Conservation (phyloP, 2,888 invertebrate genomes). For the Tiliacea aurago region DNA sequence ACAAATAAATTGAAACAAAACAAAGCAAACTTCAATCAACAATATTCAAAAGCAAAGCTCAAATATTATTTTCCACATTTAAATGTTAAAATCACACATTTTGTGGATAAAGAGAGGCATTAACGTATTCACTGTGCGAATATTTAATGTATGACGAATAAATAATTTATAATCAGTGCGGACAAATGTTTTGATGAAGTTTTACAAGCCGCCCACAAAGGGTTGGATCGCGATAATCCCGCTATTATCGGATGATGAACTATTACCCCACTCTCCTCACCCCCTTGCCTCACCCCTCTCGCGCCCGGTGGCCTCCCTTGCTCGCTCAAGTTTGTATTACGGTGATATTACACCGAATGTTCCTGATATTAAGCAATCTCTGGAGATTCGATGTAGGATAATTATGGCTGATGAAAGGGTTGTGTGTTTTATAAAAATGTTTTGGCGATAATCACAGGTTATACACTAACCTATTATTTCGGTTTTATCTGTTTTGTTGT, state of each 20-base stretch:
- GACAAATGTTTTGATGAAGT: conserved; percentile 85
- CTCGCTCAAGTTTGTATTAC: conserved; percentile 66
- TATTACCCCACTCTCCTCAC: conserved; percentile 71
- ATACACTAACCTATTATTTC: background rate
- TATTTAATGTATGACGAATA: conserved; percentile 74
- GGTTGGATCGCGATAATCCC: conserved; percentile 87
- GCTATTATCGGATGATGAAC: conserved; percentile 86
- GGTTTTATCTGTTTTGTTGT: conserved; percentile 11
- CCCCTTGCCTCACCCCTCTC: conserved; percentile 43
- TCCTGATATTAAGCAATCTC: conserved; percentile 70
- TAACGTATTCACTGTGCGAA: conserved; percentile 76
- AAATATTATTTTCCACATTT: conserved; percentile 14
- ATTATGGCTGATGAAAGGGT: conserved; percentile 72
- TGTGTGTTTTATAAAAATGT: conserved; percentile 57
- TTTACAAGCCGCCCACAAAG: conserved; percentile 87
- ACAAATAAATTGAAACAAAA: conserved; percentile 23
- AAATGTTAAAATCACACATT: conserved; percentile 46
- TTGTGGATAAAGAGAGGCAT: conserved; percentile 48
- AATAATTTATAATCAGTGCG: conserved; percentile 75
- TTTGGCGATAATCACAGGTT: conserved; percentile 52
- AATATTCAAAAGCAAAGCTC: conserved; percentile 19
- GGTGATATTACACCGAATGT: conserved; percentile 85
- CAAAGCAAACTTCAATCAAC: conserved; percentile 1
- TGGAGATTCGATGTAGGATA: conserved; percentile 70
- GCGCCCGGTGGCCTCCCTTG: conserved; percentile 32